Evolutionary conservation across 2,888 invertebrate genomes (phyloP), one percentile per base, ranked within the genome.

Genomic region (Euphydryas editha): DNA sequence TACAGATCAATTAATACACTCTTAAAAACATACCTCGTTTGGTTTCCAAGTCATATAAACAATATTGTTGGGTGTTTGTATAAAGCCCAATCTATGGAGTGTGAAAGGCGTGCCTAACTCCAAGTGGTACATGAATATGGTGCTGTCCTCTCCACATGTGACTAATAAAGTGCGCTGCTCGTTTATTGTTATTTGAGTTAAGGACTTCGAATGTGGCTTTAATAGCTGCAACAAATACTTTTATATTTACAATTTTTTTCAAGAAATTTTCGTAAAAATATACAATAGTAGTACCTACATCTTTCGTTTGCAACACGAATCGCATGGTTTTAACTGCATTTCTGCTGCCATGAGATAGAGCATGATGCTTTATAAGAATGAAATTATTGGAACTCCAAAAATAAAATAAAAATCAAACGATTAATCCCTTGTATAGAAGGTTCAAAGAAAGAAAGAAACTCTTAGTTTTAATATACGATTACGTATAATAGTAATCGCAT

Each of bases 41-140:
- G 94, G 94, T 76, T 95, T 94, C 96, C 97, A 97, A 13, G 94
- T 93, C 78, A 97, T 92, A 75, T 90, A 95, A 2, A 93, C 94
- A 0, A 95, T 94, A 55, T 93, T 87, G 54, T 95, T 95, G 0
- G 94, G 94, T 0, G 95, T 92, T 61, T 93, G 88, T 15, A 96
- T 88, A 72, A 94, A 96, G 0, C 97, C 97, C 47, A 97, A 92
- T 18, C 96, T 95, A 8, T 90, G 76, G 57, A 97, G 76, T 1
- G 87, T 78, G 61, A 93, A 90, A 0, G 93, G 91, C 20, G 86
- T 85, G 0, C 82, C 80, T 0, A 75, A 69, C 51, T 77, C 62
- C 18, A 96, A 71, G 39, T 87, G 79, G 77, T 95, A 96, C 62
- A 95, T 87, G 76, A 97, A 97, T 72, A 96, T 93, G 0, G 95